Conservation (phyloP, 2,797 vertebrate genomes). For the Gastrophryne carolinensis region DNA sequence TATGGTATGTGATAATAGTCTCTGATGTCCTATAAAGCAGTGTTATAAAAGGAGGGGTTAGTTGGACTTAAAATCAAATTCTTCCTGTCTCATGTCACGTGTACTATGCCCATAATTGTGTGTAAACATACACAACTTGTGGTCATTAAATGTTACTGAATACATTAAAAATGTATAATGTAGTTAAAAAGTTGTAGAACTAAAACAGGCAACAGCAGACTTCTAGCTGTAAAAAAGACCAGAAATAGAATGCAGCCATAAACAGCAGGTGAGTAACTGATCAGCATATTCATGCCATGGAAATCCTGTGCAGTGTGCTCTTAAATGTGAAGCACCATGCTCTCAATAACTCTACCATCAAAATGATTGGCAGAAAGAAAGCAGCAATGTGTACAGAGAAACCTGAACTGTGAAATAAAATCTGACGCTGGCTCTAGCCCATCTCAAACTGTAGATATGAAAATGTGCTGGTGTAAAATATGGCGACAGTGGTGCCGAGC, state of each 20-base stretch:
- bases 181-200: neutral
- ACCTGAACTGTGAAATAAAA: constrained; percentile 24
- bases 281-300: constrained; percentile 37
- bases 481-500: neutral
- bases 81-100: too few relatives aligned
- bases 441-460: constrained; percentile 4
- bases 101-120: too few relatives aligned
- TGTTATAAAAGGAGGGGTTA: too few relatives aligned
- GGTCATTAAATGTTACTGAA: too few relatives aligned
- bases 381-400: constrained; percentile 29
- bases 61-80: too few relatives aligned
- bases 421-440: constrained; percentile 1
- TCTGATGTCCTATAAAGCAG: too few relatives aligned
- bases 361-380: constrained; percentile 37
- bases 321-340: constrained; percentile 31
- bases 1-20: too few relatives aligned
- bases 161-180: too few relatives aligned
- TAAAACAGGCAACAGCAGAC: neutral
- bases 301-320: constrained; percentile 19
- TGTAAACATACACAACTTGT: too few relatives aligned
- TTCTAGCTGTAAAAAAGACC: neutral
- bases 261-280: constrained; percentile 31
- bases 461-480: constrained; percentile 7
- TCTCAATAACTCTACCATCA: constrained; percentile 28
- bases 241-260: neutral